A percentile compares a stretch with the other conserved stretches of the same genome.
Conservation (phyloP, 2,888 invertebrate species). For the Epinotia ramella region DNA sequence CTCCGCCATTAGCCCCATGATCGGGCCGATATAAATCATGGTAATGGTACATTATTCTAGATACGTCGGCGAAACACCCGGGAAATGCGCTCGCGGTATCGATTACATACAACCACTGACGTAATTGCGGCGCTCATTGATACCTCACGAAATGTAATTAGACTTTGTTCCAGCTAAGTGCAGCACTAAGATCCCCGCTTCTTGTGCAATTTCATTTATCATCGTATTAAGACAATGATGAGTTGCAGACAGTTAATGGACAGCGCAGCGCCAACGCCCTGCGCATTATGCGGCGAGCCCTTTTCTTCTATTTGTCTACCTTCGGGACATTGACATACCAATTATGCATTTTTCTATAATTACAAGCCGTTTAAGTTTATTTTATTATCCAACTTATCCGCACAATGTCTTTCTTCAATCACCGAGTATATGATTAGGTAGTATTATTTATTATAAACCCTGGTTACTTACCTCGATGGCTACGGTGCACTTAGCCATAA, state of each 20-base stretch:
- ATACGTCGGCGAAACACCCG: conserved; percentile 77
- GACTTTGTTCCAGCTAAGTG: conserved; percentile 76
- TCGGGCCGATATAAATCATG: conserved; percentile 82
- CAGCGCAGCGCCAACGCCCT: conserved; percentile 22
- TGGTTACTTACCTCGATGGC: conserved; percentile 47
- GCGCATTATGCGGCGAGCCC: conserved; percentile 9
- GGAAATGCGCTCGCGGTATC: conserved; percentile 75
- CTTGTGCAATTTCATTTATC: conserved; percentile 73
- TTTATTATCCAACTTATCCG: conserved; percentile 54
- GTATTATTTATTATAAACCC: conserved; percentile 49
- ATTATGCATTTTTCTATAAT: conserved; percentile 47
- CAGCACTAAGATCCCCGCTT: conserved; percentile 65
- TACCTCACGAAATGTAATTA: conserved; percentile 82
- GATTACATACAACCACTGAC: conserved; percentile 76
- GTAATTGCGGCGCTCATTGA: conserved; percentile 82
- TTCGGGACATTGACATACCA: conserved; percentile 21
- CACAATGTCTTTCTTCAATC: conserved; percentile 54
- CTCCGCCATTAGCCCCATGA: conserved; percentile 79
- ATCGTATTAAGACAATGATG: conserved; percentile 71
- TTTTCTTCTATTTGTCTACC: conserved; percentile 32
- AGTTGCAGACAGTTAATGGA: conserved; percentile 54
- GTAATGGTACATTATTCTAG: conserved; percentile 83
- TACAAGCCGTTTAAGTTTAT: conserved; percentile 52
- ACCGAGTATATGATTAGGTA: conserved; percentile 55
- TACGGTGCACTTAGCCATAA: conserved; percentile 59